Evolutionary conservation across 64 coral and sea anemone genomes (phyloP).

Genomic region (Dendronephthya gigantea): DNA sequence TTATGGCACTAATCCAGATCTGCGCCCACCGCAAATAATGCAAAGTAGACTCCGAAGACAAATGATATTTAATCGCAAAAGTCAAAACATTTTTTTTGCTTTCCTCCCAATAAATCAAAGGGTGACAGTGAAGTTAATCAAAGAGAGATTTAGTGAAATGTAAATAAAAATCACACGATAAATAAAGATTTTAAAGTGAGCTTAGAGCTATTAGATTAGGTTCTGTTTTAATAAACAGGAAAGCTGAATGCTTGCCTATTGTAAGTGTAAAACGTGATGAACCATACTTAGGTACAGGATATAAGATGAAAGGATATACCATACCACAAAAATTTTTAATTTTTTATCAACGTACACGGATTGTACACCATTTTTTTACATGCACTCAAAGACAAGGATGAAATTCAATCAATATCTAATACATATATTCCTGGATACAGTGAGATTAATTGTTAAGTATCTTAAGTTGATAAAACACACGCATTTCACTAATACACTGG

Average conservation of each 20-base stretch:
- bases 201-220: not conserved
- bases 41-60: not conserved
- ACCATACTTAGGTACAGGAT: not conserved
- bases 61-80: not conserved
- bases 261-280: not conserved
- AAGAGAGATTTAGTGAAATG: not conserved
- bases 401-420: too few species aligned
- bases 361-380: too few species aligned
- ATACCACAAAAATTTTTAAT: not conserved
- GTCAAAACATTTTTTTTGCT: not conserved
- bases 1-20: constrained; percentile 3
- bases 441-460: too few species aligned
- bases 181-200: not conserved
- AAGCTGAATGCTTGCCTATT: not conserved
- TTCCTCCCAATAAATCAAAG: not conserved
- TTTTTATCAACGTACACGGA: too few species aligned
- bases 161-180: not conserved
- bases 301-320: not conserved
- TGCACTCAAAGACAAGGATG: too few species aligned
- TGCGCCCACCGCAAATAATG: not conserved
- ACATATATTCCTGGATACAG: too few species aligned
- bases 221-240: not conserved
- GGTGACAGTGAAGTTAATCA: not conserved
- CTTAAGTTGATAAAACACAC: too few species aligned
- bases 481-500: too few species aligned